A percentile compares a stretch with the other conserved stretches of the same genome.
These are phyloP conservation scores for Eulemur macaco DNA, from an alignment of 2,113 vertebrate genomes.

Conservation along the genomic window DNA sequence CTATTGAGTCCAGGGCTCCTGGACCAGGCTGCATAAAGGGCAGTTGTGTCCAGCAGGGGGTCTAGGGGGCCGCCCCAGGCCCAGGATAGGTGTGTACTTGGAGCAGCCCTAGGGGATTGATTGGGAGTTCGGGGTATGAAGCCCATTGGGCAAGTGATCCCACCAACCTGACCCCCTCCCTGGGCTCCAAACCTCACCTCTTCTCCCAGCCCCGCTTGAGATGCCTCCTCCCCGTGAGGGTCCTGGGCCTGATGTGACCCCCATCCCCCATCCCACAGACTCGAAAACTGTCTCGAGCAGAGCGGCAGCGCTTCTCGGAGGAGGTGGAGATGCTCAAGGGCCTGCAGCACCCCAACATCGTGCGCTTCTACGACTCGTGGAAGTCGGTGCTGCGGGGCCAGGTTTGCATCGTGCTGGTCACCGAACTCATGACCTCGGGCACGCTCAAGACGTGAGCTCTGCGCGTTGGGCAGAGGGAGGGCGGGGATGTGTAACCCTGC, in stretches of 20 bases:
- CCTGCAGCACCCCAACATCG: constrained; percentile 97
- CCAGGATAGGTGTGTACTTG: constrained; percentile 39
- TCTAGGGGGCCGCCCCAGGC: constrained; percentile 32
- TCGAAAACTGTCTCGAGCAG: constrained; percentile 88
- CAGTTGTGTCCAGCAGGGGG: constrained; percentile 69
- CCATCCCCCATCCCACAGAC: constrained; percentile 82
- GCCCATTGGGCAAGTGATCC: fast-evolving
- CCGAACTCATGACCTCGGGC: constrained; percentile 97
- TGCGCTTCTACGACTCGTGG: constrained; percentile 97
- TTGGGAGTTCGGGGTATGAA: not conserved
- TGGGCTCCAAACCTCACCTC: not conserved
- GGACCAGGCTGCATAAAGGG: constrained; percentile 67
- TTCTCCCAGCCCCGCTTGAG: not conserved
- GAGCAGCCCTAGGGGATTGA: not conserved
- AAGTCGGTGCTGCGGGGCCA: constrained; percentile 91
- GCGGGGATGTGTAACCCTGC: not conserved
- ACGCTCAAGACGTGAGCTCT: constrained; percentile 95
- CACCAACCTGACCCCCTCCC: fast-evolving
- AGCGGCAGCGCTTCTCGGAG: constrained; percentile 93
- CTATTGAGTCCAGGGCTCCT: constrained; percentile 68
- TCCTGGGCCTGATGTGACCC: not conserved
- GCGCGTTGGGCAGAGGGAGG: not conserved
- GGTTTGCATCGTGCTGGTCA: constrained; percentile 94
- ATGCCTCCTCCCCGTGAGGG: not conserved
- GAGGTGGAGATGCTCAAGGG: constrained; percentile 97